Conservation (phyloP, 2,888 invertebrate genomes). For the Calameuta pallipes region DNA sequence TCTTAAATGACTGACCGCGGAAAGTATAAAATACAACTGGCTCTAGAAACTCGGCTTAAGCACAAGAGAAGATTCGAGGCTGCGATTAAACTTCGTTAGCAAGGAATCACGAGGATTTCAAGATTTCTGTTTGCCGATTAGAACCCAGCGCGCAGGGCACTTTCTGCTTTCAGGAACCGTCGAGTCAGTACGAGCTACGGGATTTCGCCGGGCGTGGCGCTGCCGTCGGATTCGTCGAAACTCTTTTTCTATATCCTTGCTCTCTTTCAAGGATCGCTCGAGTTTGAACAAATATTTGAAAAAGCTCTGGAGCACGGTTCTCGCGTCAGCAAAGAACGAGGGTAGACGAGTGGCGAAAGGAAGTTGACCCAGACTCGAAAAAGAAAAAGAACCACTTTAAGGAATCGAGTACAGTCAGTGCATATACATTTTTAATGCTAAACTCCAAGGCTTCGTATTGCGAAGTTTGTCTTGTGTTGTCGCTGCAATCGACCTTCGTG, state of each 20-base stretch:
- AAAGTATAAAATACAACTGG: neutral
- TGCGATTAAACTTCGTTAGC: conserved; percentile 22
- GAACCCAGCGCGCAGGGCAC: conserved; percentile 10
- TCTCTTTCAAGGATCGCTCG: neutral
- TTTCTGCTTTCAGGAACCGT: conserved; percentile 18
- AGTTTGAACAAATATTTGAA: neutral
- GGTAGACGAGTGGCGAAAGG: neutral
- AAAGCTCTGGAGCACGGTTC: neutral
- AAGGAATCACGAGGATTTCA: neutral
- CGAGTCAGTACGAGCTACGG: neutral
- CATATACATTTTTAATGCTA: neutral
- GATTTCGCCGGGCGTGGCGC: neutral
- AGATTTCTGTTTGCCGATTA: conserved; percentile 24
- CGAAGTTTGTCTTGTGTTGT: neutral
- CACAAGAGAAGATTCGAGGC: conserved; percentile 8
- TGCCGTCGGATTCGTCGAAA: neutral
- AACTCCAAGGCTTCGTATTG: neutral
- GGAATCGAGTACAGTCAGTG: neutral
- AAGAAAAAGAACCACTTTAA: neutral
- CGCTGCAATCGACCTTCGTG: neutral
- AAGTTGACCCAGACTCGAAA: neutral
- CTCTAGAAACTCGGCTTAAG: neutral
- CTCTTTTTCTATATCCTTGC: neutral
- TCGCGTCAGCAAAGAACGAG: neutral
- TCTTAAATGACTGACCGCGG: neutral